Evolutionary conservation across 2,797 vertebrate genomes (phyloP).

Genomic region (Parauchenoglanis ngamensis): DNA sequence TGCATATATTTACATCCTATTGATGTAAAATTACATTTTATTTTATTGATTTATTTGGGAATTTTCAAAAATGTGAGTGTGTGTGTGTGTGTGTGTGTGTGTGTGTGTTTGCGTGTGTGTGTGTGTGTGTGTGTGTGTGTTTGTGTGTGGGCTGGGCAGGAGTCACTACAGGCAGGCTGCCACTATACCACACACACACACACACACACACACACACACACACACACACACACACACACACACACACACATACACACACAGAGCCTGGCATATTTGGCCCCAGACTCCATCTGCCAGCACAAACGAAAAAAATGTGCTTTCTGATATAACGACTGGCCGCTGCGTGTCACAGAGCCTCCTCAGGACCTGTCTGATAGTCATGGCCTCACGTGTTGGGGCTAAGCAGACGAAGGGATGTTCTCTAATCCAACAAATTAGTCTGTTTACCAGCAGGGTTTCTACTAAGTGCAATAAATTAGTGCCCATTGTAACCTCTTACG

Average conservation of each 20-base stretch:
- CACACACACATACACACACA: slow-evolving; percentile 4
- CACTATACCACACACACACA: neutral
- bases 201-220: slow-evolving; percentile 4
- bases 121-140: neutral
- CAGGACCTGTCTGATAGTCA: slow-evolving; percentile 5
- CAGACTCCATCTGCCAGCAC: slow-evolving; percentile 60
- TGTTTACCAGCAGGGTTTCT: slow-evolving; percentile 6
- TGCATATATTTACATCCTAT: neutral
- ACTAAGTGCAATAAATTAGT: slow-evolving; percentile 8
- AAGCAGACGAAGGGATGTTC: slow-evolving; percentile 19
- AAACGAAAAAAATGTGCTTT: slow-evolving; percentile 65
- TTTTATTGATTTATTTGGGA: slow-evolving; percentile 8
- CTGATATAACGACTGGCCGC: slow-evolving; percentile 48
- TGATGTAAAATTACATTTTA: neutral
- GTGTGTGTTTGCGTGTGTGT: slow-evolving; percentile 7
- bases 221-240: slow-evolving; percentile 4
- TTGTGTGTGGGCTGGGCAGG: slow-evolving; percentile 44
- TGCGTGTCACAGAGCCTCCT: neutral
- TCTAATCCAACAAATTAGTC: slow-evolving; percentile 4
- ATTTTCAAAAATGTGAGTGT: neutral
- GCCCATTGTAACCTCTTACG: neutral
- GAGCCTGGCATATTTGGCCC: slow-evolving; percentile 48
- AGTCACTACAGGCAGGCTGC: slow-evolving; percentile 48
- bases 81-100: neutral
- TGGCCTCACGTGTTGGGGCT: neutral